Conservation (phyloP, 2,797 vertebrate species). For the Arctocebus calabarensis region DNA sequence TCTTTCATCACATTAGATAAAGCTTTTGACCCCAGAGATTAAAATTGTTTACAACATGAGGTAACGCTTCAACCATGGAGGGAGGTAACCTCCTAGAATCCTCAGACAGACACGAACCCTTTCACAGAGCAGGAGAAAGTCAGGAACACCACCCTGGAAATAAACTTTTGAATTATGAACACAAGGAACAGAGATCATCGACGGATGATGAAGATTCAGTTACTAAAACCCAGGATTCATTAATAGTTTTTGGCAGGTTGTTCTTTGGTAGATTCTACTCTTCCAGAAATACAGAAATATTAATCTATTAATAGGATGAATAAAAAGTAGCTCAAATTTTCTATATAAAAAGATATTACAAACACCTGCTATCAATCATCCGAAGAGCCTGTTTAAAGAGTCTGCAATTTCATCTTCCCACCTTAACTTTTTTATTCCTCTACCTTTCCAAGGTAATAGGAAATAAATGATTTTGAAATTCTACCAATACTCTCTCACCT, state of each 20-base stretch:
- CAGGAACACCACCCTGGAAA: neutral
- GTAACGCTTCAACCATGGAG: neutral
- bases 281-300: slow-evolving; percentile 36
- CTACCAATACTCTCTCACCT: neutral
- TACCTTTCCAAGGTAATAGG: neutral
- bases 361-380: neutral
- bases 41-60: slow-evolving; percentile 31
- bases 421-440: neutral
- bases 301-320: neutral
- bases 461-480: neutral
- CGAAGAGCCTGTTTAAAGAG: neutral
- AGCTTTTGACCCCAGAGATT: slow-evolving; percentile 24
- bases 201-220: neutral
- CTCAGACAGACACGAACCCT: too few species aligned
- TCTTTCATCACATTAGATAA: neutral
- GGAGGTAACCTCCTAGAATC: neutral
- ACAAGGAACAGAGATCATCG: neutral
- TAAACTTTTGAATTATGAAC: neutral
- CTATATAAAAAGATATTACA: neutral
- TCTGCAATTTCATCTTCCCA: neutral
- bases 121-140: neutral
- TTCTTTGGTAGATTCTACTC: neutral
- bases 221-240: neutral
- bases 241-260: neutral
- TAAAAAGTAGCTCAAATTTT: neutral